Evolutionary conservation across 2,888 invertebrate species (phyloP), one percentile per base, ranked within the genome.

Genomic region (Perithous albicinctus): DNA sequence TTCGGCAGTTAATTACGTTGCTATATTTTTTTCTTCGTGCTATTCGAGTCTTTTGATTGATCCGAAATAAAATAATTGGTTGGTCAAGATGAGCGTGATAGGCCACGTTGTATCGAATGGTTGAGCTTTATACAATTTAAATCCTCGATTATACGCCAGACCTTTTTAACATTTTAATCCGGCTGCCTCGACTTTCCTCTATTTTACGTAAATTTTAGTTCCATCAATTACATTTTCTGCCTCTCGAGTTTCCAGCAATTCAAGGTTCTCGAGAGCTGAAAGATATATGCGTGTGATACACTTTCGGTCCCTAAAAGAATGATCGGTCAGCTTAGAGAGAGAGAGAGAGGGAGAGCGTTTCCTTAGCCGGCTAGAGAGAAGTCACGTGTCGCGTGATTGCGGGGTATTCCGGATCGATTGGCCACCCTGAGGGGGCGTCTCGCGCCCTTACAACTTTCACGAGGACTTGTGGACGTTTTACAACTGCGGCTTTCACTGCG

Each of bases 331-430:
- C 18, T 18, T 4, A n/a, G n/a, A n/a, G n/a, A n/a, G n/a, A n/a
- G n/a, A n/a, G n/a, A n/a, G n/a, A n/a, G n/a, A n/a, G n/a, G n/a
- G 20, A 38, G 51, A 59, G 43, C 15, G 5, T 41, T 23, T 76
- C 48, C 12, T n/a, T 12, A 51, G 64, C 69, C 56, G 74, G 54
- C 26, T 48, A 3, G 51, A 48, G 59, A 82, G 80, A n/a, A n/a
- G n/a, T 84, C 86, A 86, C 85, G 87, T 87, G 87, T 88, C 85
- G 87, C 87, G 86, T 87, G 87, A 88, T 88, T 85, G 79, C 69
- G 67, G 72, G 79, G 82, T 85, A 88, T 86, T 87, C 83, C 79
- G 82, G 84, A 88, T 89, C 88, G 87, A 88, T 88, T 85, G 74
- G 77, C 67, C 74, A 72, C 70, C 82, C 75, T 67, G 32, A n/a